A percentile compares a stretch with the other conserved stretches of the same genome.
Evolutionary conservation across 2,797 vertebrate species (phyloP).

Genomic region (Yasuhikotakia modesta): DNA sequence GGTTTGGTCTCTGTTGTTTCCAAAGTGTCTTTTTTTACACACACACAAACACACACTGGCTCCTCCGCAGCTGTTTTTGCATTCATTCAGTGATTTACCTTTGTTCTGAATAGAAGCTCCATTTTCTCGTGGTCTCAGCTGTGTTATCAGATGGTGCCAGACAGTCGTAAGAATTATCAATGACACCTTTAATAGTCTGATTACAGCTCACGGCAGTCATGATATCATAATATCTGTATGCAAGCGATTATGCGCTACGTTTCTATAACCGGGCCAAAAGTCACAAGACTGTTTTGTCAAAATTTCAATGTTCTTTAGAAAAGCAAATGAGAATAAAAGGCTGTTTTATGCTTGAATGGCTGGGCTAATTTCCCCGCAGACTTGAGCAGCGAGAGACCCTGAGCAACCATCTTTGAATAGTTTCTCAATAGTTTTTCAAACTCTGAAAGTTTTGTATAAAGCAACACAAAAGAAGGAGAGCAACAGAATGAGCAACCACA

Average conservation of each 20-base stretch:
- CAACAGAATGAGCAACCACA: not conserved
- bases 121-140: slow-evolving; percentile 23
- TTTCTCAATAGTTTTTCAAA: not conserved
- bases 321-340: slow-evolving; percentile 32
- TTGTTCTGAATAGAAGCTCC: not conserved
- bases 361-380: slow-evolving; percentile 47
- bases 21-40: not conserved
- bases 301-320: slow-evolving; percentile 33
- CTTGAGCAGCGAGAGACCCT: slow-evolving; percentile 2
- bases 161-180: slow-evolving; percentile 27
- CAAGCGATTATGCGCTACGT: slow-evolving; percentile 11
- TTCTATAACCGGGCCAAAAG: slow-evolving; percentile 22
- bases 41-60: not conserved
- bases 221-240: slow-evolving; percentile 7
- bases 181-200: slow-evolving; percentile 17
- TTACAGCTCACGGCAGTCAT: slow-evolving; percentile 4
- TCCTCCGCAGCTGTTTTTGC: not conserved
- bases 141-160: slow-evolving; percentile 26
- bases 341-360: slow-evolving; percentile 45
- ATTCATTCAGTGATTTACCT: slow-evolving; percentile 32
- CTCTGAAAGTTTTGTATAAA: slow-evolving; percentile 6
- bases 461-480: slow-evolving; percentile 17
- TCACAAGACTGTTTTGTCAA: slow-evolving; percentile 28
- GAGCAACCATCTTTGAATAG: not conserved
- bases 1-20: not conserved